These are phyloP conservation scores for Gymnothorax reevesii DNA, from an alignment of 2,797 vertebrate species.

Conservation along the genomic window DNA sequence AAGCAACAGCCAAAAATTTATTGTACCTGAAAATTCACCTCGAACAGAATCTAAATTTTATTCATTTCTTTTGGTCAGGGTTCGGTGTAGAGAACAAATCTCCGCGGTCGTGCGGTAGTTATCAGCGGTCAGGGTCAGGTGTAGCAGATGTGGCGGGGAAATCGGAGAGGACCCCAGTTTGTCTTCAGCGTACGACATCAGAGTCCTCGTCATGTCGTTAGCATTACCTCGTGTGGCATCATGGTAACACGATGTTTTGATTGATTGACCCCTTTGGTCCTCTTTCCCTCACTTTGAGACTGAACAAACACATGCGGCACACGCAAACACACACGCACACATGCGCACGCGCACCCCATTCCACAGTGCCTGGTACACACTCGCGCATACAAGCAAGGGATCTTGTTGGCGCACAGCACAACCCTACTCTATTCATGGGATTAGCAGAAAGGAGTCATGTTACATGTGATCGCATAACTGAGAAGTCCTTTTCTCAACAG, in stretches of 20 bases:
- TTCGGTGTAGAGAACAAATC: background rate
- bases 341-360: background rate
- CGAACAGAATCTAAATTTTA: background rate
- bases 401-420: background rate
- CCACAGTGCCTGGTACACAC: background rate
- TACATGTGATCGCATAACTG: slow-evolving; percentile 48
- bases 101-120: background rate
- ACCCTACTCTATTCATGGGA: background rate
- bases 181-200: slow-evolving; percentile 40
- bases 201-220: slow-evolving; percentile 30
- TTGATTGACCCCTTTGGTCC: background rate
- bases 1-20: background rate
- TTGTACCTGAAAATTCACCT: background rate
- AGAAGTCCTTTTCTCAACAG: slow-evolving; percentile 52
- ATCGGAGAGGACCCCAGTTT: slow-evolving; percentile 50
- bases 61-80: background rate
- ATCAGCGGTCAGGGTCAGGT: background rate
- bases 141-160: slow-evolving; percentile 61
- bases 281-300: background rate
- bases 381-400: background rate
- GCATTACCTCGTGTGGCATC: slow-evolving; percentile 26
- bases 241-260: slow-evolving; percentile 14
- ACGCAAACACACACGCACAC: background rate
- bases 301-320: no score
- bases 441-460: slow-evolving; percentile 42